A percentile compares a stretch with the other conserved stretches of the same genome.
Evolutionary conservation across 2,888 invertebrate species (phyloP).

Genomic region (Drosophila koepferae): DNA sequence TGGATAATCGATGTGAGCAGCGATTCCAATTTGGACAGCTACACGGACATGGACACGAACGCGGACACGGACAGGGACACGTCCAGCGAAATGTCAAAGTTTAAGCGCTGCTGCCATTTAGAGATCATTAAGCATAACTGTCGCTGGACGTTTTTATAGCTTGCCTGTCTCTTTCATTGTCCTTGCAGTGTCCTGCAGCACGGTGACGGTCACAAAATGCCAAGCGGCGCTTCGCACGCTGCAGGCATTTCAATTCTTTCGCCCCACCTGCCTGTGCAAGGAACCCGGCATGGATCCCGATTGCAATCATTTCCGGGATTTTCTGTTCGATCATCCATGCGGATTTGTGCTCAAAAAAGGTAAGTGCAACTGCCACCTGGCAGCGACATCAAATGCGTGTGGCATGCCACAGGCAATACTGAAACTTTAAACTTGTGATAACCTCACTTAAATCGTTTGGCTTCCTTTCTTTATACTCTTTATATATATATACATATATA

Average conservation of each 20-base stretch:
- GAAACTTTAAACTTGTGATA: background rate
- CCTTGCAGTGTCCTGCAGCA: constrained; percentile 94
- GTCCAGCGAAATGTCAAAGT: constrained; percentile 62
- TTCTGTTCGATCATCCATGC: constrained; percentile 97
- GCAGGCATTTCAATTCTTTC: constrained; percentile 96
- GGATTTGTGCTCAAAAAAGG: constrained; percentile 96
- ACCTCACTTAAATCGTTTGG: constrained; percentile 6
- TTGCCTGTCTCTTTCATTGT: constrained; percentile 25
- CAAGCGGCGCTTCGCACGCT: constrained; percentile 95
- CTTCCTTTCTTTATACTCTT: background rate
- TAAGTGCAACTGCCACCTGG: constrained; percentile 81
- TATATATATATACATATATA: too few relatives aligned
- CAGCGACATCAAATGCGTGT: background rate
- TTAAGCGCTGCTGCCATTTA: constrained; percentile 77
- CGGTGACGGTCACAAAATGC: constrained; percentile 96
- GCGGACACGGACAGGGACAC: constrained; percentile 25
- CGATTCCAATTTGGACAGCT: constrained; percentile 51
- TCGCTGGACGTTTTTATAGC: constrained; percentile 9
- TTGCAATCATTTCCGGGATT: constrained; percentile 96
- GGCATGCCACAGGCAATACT: background rate
- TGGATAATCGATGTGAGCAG: constrained; percentile 61
- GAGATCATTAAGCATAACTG: constrained; percentile 71
- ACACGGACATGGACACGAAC: constrained; percentile 17
- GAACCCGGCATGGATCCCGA: constrained; percentile 96
- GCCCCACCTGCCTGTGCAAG: constrained; percentile 95